Evolutionary conservation across 2,797 vertebrate genomes (phyloP).

Genomic region (Delichon dasypus): DNA sequence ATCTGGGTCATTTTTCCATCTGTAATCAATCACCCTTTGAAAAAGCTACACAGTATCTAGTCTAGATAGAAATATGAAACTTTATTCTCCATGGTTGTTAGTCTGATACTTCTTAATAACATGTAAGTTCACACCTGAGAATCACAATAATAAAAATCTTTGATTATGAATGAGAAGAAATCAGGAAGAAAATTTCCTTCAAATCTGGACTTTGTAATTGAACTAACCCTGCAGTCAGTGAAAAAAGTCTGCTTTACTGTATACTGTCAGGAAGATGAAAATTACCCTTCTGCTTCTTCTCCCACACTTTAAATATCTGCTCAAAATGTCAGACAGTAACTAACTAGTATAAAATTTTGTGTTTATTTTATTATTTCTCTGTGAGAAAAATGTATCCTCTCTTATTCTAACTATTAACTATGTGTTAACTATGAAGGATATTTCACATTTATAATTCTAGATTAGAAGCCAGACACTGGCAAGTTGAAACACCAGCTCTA

Average conservation of each 20-base stretch:
- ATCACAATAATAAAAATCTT: not conserved
- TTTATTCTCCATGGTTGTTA: not conserved
- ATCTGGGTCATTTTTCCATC: not conserved
- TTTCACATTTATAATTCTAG: not conserved
- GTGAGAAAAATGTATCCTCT: not conserved
- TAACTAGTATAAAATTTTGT: not conserved
- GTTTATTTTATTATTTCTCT: not conserved
- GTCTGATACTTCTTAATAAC: not conserved
- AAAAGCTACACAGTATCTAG: not conserved
- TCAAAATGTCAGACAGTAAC: not conserved
- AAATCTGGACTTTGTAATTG: not conserved
- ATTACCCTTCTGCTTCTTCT: not conserved
- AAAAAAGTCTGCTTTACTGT: not conserved
- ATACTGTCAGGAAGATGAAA: not conserved
- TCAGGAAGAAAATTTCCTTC: not conserved
- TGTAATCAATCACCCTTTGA: not conserved
- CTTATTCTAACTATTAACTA: not conserved
- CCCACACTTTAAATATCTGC: not conserved
- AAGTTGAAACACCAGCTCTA: not conserved
- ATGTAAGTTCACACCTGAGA: not conserved
- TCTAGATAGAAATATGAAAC: not conserved
- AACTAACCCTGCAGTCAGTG: not conserved
- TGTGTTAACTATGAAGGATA: not conserved
- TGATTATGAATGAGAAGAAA: not conserved
- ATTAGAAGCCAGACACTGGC: not conserved